Base-by-base conservation (phyloP, 2,113 vertebrate species). In the Macaca nemestrina region DNA sequence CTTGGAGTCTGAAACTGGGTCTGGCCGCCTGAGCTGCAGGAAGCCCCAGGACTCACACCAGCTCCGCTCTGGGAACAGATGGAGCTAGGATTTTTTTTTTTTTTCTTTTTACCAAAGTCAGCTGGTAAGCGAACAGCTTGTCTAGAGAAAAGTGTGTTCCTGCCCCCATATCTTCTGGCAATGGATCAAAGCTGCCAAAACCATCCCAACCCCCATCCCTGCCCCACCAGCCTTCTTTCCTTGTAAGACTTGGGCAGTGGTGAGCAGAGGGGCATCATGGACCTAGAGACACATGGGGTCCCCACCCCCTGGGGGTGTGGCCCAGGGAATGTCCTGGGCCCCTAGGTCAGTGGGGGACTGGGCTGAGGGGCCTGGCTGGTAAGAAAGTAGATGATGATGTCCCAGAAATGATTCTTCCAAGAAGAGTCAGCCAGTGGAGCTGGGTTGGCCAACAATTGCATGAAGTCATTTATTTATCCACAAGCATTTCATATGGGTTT, bases 111-210 rank as follows among this genome's bases (percentile, higher is more conserved):
- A 93, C 97, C 97, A 61, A 92, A 98, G 97, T 96, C 95, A 97
- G 95, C 98, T 98, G 98, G 97, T 97, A 88, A 97, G 97, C 96
- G 79, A 98, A 98, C 98, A 98, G 98, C 98, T 98, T 98, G 98
- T 72, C 98, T 98, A 45, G 95, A 84, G 97, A 97, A 97, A 98
- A 97, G 92, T 87, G 97, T 97, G 97, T 93, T 87, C 70, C 84
- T 73, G 93, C 76, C 25, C 80, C 27, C 16, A 78, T 38, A 97
- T 80, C 83, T 92, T 95, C 93, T 97, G 98, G 97, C 97, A 95
- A 79, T 57, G 8, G 75, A 92, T 95, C 97, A 97, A 89, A 97
- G 84, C 94, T 38, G 12, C 89, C 96, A 92, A 50, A 12, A 35
- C 3, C 45, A 25, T 73, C 95, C 88, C 72, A n/a, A 16, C 25